phyloP scores from a whole-genome alignment of 2,113 vertebrate species.

The Aix galericulata region DNA sequence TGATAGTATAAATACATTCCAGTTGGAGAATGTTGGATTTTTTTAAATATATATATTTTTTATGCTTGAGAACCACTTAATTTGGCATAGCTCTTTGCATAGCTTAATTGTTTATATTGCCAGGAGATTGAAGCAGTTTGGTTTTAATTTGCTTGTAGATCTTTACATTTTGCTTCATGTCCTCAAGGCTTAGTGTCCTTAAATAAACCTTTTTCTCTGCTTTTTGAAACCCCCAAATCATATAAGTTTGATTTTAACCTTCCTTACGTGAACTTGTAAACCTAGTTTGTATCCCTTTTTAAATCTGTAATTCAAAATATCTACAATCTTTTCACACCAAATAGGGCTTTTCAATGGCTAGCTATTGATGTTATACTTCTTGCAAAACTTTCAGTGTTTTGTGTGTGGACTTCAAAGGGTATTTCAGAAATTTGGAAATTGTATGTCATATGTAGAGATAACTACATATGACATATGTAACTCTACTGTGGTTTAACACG shows the following conservation, averaged over 20 bases:
- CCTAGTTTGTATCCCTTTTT: not conserved
- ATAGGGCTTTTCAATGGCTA: not conserved
- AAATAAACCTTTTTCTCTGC: not conserved
- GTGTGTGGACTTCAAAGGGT: not conserved
- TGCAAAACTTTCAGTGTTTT: not conserved
- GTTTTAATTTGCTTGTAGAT: not conserved
- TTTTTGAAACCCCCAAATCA: not conserved
- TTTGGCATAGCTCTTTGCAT: not conserved
- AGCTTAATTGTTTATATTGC: not conserved
- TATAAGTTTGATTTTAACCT: not conserved
- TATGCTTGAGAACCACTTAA: not conserved
- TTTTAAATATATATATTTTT: no score
- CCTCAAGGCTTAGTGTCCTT: not conserved
- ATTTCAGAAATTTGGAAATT: not conserved
- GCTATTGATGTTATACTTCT: not conserved
- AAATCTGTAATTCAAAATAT: not conserved
- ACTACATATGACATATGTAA: not conserved
- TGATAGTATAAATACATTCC: not conserved
- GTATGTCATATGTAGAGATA: no score
- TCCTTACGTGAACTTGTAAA: not conserved
- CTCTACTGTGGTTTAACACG: not conserved
- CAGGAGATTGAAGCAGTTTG: not conserved
- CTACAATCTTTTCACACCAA: not conserved
- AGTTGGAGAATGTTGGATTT: not conserved
- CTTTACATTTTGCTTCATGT: not conserved